A percentile compares a stretch with the other conserved stretches of the same genome.
Evolutionary conservation across 2,888 invertebrate genomes (phyloP).

Genomic region (Noctua comes): DNA sequence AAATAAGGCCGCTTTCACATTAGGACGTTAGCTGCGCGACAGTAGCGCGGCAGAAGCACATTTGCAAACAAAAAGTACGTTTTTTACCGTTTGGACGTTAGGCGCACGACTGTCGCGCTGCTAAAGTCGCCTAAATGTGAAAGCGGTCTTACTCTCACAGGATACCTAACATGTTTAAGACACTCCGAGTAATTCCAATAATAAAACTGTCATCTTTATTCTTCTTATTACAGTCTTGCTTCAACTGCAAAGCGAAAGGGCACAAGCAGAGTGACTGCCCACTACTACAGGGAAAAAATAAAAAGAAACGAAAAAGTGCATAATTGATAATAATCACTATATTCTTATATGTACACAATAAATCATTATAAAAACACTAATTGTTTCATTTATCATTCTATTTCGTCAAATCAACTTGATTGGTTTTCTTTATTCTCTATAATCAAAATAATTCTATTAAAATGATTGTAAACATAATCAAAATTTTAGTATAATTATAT

Average conservation of each 20-base stretch:
- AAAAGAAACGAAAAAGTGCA: constrained; percentile 80
- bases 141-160: background rate
- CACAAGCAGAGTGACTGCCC: constrained; percentile 90
- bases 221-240: constrained; percentile 88
- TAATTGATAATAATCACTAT: constrained; percentile 68
- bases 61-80: too few relatives aligned
- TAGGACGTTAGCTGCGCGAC: too few relatives aligned
- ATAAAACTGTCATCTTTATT: background rate
- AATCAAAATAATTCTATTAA: constrained; percentile 63
- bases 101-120: too few relatives aligned
- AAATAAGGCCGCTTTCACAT: too few relatives aligned
- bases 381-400: constrained; percentile 66
- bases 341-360: constrained; percentile 73
- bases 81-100: too few relatives aligned
- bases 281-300: constrained; percentile 75
- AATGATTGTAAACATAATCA: constrained; percentile 66
- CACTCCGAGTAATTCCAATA: background rate
- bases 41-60: too few relatives aligned
- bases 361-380: constrained; percentile 68
- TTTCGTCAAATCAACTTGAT: constrained; percentile 73
- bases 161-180: background rate
- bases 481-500: constrained; percentile 34
- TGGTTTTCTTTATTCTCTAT: constrained; percentile 59
- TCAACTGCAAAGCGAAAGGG: constrained; percentile 89
- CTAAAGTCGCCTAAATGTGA: too few relatives aligned